Conservation (phyloP, 2,113 vertebrate species). For the Crocuta crocuta region DNA sequence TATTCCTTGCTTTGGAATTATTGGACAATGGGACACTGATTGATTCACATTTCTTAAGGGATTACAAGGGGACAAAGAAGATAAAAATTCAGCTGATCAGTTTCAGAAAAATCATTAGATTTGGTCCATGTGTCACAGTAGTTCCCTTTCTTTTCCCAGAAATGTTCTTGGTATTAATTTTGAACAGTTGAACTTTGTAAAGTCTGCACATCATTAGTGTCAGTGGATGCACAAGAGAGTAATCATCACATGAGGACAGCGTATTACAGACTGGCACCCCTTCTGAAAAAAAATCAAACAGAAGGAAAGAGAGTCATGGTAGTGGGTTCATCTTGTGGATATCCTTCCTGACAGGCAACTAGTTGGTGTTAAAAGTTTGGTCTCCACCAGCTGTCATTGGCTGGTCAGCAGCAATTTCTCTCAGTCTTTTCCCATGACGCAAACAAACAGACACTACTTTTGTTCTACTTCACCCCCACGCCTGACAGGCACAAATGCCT, state of each 20-base stretch:
- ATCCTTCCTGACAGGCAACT: conserved; percentile 66
- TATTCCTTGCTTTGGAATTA: not conserved
- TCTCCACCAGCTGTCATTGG: conserved; percentile 49
- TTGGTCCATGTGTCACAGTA: conserved; percentile 69
- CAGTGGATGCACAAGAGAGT: conserved; percentile 69
- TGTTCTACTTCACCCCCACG: conserved; percentile 76
- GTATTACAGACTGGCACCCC: conserved; percentile 75
- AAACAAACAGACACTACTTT: conserved; percentile 75
- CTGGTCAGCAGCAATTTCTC: conserved; percentile 74
- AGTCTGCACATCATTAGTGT: conserved; percentile 78
- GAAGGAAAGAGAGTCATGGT: conserved; percentile 61
- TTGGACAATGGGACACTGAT: not conserved
- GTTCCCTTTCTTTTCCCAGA: conserved; percentile 82
- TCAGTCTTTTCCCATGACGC: conserved; percentile 44
- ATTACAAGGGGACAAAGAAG: not conserved
- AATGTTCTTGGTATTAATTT: conserved; percentile 79
- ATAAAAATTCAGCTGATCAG: conserved; percentile 26
- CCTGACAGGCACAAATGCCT: conserved; percentile 72
- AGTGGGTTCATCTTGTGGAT: conserved; percentile 68
- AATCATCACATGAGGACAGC: conserved; percentile 78
- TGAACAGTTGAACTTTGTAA: conserved; percentile 79
- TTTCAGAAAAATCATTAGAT: conserved; percentile 67
- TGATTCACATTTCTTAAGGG: conserved; percentile 47
- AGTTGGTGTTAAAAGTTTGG: conserved; percentile 71
- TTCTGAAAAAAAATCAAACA: conserved; percentile 31